A percentile compares a stretch with the other conserved stretches of the same genome.
Conservation (phyloP, 2,888 invertebrate genomes). For the Rhamphomyia laevipes region DNA sequence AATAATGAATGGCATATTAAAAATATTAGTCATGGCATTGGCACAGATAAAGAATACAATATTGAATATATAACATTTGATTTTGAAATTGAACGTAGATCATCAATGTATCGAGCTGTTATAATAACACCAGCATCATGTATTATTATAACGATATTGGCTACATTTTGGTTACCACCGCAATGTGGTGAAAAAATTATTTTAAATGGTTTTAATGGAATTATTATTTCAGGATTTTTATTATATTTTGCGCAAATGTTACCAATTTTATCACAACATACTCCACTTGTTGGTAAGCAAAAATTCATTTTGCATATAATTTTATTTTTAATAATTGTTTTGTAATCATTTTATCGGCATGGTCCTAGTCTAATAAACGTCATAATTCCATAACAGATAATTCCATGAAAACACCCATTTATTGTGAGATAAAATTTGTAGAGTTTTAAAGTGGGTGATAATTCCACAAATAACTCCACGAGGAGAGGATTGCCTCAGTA, state of each 20-base stretch:
- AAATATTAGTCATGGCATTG: conserved; percentile 24
- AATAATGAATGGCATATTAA: conserved; percentile 38
- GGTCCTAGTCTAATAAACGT: no score
- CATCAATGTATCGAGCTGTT: conserved; percentile 48
- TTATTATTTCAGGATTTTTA: conserved; percentile 44
- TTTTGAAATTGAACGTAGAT: conserved; percentile 39
- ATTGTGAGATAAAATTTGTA: no score
- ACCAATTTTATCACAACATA: conserved; percentile 28
- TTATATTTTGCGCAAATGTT: conserved; percentile 44
- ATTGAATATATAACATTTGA: conserved; percentile 22
- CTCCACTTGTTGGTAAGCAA: conserved; percentile 31
- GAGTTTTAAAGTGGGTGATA: no score
- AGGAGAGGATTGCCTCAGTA: no score
- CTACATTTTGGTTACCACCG: conserved; percentile 50
- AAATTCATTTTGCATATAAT: not conserved
- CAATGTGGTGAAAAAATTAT: conserved; percentile 47
- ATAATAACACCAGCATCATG: conserved; percentile 52
- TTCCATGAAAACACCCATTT: no score
- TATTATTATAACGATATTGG: conserved; percentile 46
- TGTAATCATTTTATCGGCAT: no score
- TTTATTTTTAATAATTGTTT: no score
- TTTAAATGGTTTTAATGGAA: conserved; percentile 41
- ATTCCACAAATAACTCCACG: no score
- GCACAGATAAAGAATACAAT: conserved; percentile 21
- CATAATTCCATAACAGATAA: no score